phyloP scores from a whole-genome alignment of 2,888 invertebrate species.

The Cremastinae sp. region DNA sequence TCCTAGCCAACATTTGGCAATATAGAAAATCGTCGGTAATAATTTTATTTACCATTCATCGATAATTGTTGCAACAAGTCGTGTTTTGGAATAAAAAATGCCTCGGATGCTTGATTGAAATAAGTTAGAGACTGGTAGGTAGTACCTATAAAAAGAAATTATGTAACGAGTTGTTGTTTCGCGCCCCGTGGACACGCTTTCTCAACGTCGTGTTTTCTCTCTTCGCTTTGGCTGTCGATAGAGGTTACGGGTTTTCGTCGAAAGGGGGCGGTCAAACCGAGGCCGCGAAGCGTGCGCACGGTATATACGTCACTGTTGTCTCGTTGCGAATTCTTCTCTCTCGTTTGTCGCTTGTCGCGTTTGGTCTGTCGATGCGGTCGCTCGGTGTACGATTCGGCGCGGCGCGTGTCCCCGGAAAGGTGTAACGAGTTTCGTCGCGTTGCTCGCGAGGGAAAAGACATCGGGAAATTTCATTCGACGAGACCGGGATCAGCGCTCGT shows the following conservation, averaged over 20 bases:
- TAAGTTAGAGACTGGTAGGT: too few relatives aligned
- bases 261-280: slow-evolving; percentile 46
- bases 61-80: too few relatives aligned
- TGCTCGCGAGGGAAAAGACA: slow-evolving; percentile 3
- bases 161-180: too few relatives aligned
- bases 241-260: slow-evolving; percentile 44
- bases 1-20: too few relatives aligned
- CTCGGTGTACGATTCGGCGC: neutral
- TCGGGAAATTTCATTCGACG: slow-evolving; percentile 1
- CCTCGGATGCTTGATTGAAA: too few relatives aligned
- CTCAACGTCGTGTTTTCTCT: too few relatives aligned
- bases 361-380: slow-evolving; percentile 11
- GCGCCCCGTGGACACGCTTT: too few relatives aligned
- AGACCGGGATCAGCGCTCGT: slow-evolving; percentile 5
- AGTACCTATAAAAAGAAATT: too few relatives aligned
- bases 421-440: slow-evolving; percentile 20
- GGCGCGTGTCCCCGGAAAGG: neutral
- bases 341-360: slow-evolving; percentile 11
- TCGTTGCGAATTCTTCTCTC: neutral
- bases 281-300: neutral
- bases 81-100: too few relatives aligned
- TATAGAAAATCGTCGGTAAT: too few relatives aligned
- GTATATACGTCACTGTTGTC: slow-evolving; percentile 19
- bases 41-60: too few relatives aligned
- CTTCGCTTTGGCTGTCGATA: slow-evolving; percentile 3